A percentile compares a stretch with the other conserved stretches of the same genome.
Evolutionary conservation across 30 jellyfish, hydroid and myxozoan species (phyloP).

Genomic region (Aurelia aurita): DNA sequence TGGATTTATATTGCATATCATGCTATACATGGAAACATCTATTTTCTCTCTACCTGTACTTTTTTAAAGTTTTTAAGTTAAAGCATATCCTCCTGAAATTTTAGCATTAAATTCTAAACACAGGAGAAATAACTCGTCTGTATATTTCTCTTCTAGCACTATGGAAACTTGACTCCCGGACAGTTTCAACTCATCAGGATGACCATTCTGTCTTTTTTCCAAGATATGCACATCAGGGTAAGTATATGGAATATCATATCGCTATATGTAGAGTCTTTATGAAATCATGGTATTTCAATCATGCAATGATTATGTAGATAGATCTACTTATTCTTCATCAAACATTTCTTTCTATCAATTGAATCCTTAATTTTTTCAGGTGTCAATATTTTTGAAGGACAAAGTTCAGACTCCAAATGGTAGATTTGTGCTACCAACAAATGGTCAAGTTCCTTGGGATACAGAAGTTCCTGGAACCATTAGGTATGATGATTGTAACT

Average conservation of each 20-base stretch:
- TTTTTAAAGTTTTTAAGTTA: no score
- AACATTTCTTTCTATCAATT: no score
- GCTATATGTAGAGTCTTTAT: background rate
- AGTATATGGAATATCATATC: background rate
- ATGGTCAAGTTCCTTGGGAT: slow-evolving; percentile 98
- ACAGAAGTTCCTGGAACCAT: slow-evolving; percentile 95
- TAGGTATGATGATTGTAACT: no score
- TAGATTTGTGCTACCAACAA: slow-evolving; percentile 77
- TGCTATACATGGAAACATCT: no score
- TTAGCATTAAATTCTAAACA: no score
- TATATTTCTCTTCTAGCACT: slow-evolving; percentile 28
- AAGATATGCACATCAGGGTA: slow-evolving; percentile 96
- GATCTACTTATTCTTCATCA: no score
- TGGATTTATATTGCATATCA: no score
- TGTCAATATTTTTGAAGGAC: slow-evolving; percentile 94
- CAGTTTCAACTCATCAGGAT: slow-evolving; percentile 91
- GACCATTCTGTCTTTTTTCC: slow-evolving; percentile 85
- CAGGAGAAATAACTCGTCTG: no score
- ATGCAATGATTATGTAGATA: no score
- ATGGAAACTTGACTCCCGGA: slow-evolving; percentile 81
- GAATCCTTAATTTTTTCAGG: slow-evolving; percentile 39
- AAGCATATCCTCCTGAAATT: no score
- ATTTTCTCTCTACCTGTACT: no score
- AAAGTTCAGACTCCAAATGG: slow-evolving; percentile 93
- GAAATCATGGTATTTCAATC: background rate